Evolutionary conservation across 2,888 invertebrate genomes (phyloP), one percentile per base, ranked within the genome.

Genomic region (Holacanthella duospinosa): DNA sequence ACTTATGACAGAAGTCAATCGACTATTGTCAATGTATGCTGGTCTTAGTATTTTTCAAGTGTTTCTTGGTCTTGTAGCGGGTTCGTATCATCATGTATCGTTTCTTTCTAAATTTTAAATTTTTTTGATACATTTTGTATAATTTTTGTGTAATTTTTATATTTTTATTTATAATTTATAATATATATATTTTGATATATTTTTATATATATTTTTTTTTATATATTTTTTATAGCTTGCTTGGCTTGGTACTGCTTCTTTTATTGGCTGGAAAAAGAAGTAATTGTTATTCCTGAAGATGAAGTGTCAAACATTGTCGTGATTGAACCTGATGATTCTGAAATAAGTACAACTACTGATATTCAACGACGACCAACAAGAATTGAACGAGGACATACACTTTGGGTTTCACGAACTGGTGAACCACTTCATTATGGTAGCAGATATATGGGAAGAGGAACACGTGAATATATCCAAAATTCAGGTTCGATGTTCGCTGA

Each of bases 211-310:
- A 43, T 19, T 43, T 43, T 43, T 43, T 43, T 43, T 43, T 43
- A 43, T 43, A 16, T 19, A 43, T 16, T 43, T n/a, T 21, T 48
- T 21, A 16, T 21, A 48, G 48, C 21, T 9, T 9, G 12, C 28
- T 3, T 66, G 3, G 62, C 63, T 2, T 69, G 71, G 66, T 70
- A 70, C 36, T 69, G 68, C 55, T 69, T 71, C 53, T 69, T 69
- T 53, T 68, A 69, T 60, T 71, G 71, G 69, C 63, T 71, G 55
- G 71, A 71, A 24, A 68, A 67, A 59, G 61, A 64, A 64, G 67
- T 67, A 4, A 66, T 71, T 19, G 64, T 69, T 3, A 68, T 71
- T 55, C 69, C 71, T 1, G 68, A 68, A 48, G 71, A 71, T 36
- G 71, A 71, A 60, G 65, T 71, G 2, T 71, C 68, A 16, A 69